Percentiles rank a stretch among this genome's conserved stretches.
Evolutionary conservation across 2,888 invertebrate genomes (phyloP).

Genomic region (Tipula vernalis): DNA sequence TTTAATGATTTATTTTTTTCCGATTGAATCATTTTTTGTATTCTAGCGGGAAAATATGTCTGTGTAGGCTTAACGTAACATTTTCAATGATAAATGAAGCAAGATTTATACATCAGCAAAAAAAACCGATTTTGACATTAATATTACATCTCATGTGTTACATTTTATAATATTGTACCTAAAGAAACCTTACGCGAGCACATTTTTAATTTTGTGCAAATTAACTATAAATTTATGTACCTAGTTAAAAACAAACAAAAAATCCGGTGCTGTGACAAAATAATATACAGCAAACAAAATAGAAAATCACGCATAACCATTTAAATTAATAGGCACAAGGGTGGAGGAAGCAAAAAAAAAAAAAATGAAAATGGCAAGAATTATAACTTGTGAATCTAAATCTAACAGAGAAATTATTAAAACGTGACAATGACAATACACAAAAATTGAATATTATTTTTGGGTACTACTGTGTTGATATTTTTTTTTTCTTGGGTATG

Average conservation of each 20-base stretch:
- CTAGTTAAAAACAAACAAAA: neutral
- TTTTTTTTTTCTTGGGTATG: neutral
- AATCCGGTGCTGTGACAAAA: neutral
- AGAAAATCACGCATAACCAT: neutral
- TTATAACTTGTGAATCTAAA: neutral
- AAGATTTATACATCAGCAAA: neutral
- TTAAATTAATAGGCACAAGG: neutral
- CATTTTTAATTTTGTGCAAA: neutral
- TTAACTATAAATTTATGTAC: neutral
- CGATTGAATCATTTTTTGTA: neutral
- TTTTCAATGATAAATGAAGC: neutral
- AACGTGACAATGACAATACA: neutral
- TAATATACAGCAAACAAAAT: neutral
- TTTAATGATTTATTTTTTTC: neutral
- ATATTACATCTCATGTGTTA: neutral
- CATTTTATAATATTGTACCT: neutral
- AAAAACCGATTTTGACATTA: neutral
- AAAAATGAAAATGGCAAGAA: neutral
- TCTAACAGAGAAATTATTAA: neutral
- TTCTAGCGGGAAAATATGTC: neutral
- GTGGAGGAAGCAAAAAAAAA: neutral
- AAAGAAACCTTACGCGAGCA: neutral
- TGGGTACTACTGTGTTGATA: neutral
- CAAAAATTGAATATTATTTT: neutral
- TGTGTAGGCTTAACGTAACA: neutral